phyloP scores from a whole-genome alignment of 2,888 invertebrate species.

The Drosophila maculinotata region DNA sequence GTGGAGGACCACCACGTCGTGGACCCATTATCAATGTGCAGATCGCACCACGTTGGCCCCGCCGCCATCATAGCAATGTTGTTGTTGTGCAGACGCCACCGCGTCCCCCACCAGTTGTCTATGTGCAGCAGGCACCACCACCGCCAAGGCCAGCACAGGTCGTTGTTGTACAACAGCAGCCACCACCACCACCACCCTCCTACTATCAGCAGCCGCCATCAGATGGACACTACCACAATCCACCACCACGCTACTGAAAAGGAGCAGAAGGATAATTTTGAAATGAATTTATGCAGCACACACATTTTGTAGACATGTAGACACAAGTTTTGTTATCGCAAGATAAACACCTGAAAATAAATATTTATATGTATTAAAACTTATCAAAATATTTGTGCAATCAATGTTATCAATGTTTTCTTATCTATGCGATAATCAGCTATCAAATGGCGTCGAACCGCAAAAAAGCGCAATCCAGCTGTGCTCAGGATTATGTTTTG shows the following conservation, averaged over 20 bases:
- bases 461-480: constrained; percentile 12
- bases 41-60: constrained; percentile 71
- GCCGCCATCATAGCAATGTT: constrained; percentile 71
- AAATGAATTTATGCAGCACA: constrained; percentile 46
- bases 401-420: constrained; percentile 13
- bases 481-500: background rate
- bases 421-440: constrained; percentile 12
- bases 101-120: constrained; percentile 59
- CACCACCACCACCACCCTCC: constrained; percentile 32
- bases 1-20: constrained; percentile 69
- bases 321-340: constrained; percentile 1
- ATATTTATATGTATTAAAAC: constrained; percentile 5
- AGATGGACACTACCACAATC: constrained; percentile 71
- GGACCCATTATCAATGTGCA: constrained; percentile 77
- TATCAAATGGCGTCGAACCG: background rate
- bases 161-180: constrained; percentile 48
- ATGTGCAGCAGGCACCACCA: constrained; percentile 58
- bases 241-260: constrained; percentile 50
- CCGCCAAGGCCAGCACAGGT: constrained; percentile 51
- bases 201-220: constrained; percentile 43
- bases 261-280: background rate
- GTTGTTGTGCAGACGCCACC: constrained; percentile 68
- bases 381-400: constrained; percentile 16
- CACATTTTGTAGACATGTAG: constrained; percentile 18
- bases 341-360: constrained; percentile 8